Conservation (phyloP, 2,797 vertebrate genomes). For the Jordanella pulchra region DNA sequence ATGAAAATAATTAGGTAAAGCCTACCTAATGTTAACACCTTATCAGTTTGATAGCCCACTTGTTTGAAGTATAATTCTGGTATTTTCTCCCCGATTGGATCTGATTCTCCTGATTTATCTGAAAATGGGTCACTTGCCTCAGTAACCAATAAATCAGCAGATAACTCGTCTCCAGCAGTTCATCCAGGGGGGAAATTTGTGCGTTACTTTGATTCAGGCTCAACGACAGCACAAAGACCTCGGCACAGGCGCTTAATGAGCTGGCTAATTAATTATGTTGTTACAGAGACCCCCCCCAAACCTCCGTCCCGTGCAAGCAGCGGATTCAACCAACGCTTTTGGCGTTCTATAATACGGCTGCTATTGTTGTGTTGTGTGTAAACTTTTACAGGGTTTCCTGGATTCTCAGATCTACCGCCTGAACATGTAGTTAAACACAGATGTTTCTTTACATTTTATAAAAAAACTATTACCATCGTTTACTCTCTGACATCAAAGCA, state of each 20-base stretch:
- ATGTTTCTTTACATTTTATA: neutral
- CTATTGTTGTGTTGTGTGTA: neutral
- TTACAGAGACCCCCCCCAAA: neutral
- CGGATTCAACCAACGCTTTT: slow-evolving; percentile 1
- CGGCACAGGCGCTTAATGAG: slow-evolving; percentile 6
- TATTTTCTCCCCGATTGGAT: neutral
- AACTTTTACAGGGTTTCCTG: neutral
- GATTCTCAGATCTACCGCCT: neutral
- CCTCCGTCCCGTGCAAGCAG: neutral
- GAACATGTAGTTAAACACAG: neutral
- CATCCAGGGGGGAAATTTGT: neutral
- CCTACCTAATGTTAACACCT: neutral
- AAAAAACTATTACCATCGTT: neutral
- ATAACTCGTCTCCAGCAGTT: neutral
- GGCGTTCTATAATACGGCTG: neutral
- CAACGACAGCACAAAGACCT: neutral
- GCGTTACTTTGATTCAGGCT: slow-evolving; percentile 1
- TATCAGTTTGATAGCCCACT: neutral
- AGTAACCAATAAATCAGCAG: slow-evolving; percentile 11
- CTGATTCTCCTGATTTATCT: neutral
- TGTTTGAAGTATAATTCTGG: neutral
- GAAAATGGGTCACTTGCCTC: slow-evolving; percentile 14
- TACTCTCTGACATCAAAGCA: neutral
- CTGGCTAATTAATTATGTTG: slow-evolving; percentile 12
- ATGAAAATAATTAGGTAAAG: neutral